Evolutionary conservation across 2,888 invertebrate species (phyloP), one percentile per base, ranked within the genome.

Genomic region (Crematogaster levior): DNA sequence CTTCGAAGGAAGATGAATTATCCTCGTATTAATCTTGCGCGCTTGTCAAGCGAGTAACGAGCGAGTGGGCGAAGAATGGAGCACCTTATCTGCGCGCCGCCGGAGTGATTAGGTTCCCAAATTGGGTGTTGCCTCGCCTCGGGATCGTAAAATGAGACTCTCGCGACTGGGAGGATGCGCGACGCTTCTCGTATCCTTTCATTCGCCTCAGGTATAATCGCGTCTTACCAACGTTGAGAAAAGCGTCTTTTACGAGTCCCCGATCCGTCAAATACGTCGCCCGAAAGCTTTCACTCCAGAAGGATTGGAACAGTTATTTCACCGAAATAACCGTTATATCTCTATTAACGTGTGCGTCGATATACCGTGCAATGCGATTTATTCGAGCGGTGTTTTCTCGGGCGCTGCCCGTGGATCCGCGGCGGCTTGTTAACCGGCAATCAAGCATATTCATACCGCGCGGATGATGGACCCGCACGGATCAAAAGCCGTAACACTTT

Each of bases 11-110:
- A 75, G 75, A 75, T 75, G 75, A 75, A 75, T 65, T 65, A 75
- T 75, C 43, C 75, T n/a, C 51, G 48, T 75, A 75, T 75, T 75
- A 75, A 75, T 75, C 66, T 75, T 27, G 75, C 66, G 73, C 48
- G 75, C 37, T 74, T 65, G 75, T 75, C 66, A 65, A 40, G 51
- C 66, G 66, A 53, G 63, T 46, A 24, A 61, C 34, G 63, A 61
- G 75, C 63, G 63, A 60, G 37, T 51, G 37, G 34, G 37, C 51
- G 75, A 65, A 51, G 75, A 75, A 51, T 51, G 48, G 63, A 21
- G 21, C 61, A 3, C 21, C 60, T 46, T 63, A 61, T 30, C 30
- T 18, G 63, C 43, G 43, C 43, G 61, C 30, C 27, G 27, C 30
- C 27, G 27, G 43, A 30, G 46, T 63, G 73, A 74, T 74, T 74